Percentiles rank a stretch among this genome's conserved stretches.
phyloP scores from a whole-genome alignment of 2,797 vertebrate species.

The Hemitrygon akajei region DNA sequence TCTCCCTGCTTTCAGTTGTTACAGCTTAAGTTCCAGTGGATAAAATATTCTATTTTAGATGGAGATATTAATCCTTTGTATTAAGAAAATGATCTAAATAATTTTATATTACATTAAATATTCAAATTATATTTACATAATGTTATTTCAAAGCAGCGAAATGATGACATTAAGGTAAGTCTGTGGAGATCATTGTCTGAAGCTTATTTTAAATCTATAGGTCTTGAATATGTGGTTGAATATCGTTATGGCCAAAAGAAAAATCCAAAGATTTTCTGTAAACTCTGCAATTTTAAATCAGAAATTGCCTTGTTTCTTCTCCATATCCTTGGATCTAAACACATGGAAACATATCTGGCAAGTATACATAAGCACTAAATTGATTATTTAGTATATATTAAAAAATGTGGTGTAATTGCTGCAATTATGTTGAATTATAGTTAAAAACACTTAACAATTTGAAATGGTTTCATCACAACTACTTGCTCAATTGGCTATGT shows the following conservation, averaged over 20 bases:
- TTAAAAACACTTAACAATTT: neutral
- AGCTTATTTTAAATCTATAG: constrained; percentile 46
- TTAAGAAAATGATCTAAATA: neutral
- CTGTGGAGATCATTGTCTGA: neutral
- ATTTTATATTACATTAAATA: neutral
- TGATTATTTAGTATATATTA: neutral
- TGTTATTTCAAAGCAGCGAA: neutral
- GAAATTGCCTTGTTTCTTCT: constrained; percentile 5
- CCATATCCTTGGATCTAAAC: constrained; percentile 3
- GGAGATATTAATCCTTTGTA: neutral
- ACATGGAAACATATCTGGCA: constrained; percentile 28
- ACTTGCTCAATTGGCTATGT: neutral
- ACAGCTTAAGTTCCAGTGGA: neutral
- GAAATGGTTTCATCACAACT: neutral
- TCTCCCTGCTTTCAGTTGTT: neutral
- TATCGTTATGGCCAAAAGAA: constrained; percentile 49
- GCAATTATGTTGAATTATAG: neutral
- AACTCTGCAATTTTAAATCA: constrained; percentile 9
- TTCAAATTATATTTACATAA: neutral
- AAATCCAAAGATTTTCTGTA: constrained; percentile 17
- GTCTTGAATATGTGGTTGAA: constrained; percentile 70
- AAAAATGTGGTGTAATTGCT: neutral
- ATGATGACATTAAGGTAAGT: neutral
- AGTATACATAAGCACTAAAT: constrained; percentile 5
- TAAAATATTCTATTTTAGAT: neutral